These are phyloP conservation scores for Netelia fuscicornis DNA, from an alignment of 2,888 invertebrate genomes.

Conservation along the genomic window DNA sequence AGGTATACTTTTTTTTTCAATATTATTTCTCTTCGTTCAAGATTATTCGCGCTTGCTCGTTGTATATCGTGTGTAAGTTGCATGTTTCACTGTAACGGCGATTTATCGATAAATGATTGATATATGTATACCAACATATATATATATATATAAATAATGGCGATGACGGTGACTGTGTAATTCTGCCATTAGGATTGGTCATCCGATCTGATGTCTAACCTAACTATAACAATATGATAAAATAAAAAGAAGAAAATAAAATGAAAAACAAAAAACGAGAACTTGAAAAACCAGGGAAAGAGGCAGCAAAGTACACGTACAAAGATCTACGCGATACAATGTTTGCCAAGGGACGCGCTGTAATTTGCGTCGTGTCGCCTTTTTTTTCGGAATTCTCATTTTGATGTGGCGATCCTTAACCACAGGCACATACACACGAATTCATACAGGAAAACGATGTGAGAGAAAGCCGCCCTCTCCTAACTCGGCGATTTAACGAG, in stretches of 20 bases:
- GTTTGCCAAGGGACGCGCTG: conserved; percentile 24
- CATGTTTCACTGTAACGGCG: conserved; percentile 65
- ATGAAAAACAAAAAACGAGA: conserved; percentile 5
- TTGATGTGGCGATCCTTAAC: conserved; percentile 27
- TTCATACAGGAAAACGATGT: conserved; percentile 14
- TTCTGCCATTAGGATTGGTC: conserved; percentile 69
- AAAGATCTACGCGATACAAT: conserved; percentile 14
- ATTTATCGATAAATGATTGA: conserved; percentile 68
- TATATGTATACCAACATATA: conserved; percentile 35
- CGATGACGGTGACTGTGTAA: conserved; percentile 72
- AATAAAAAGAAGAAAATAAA: conserved; percentile 41
- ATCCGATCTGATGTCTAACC: conserved; percentile 69
- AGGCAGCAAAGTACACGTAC: not conserved
- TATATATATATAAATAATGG: conserved; percentile 49
- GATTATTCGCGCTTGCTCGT: conserved; percentile 30
- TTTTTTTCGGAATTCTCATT: conserved; percentile 23
- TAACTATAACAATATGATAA: conserved; percentile 59
- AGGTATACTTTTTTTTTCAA: conserved; percentile 59
- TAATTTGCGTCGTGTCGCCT: conserved; percentile 6
- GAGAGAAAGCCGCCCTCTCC: conserved; percentile 17
- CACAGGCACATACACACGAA: not conserved
- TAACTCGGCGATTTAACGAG: conserved; percentile 49
- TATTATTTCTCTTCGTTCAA: conserved; percentile 27
- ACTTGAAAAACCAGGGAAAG: conserved; percentile 7
- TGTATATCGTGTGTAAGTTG: conserved; percentile 63